These are phyloP conservation scores for Paraplagusia blochii DNA, from an alignment of 2,113 vertebrate genomes.

Conservation along the genomic window DNA sequence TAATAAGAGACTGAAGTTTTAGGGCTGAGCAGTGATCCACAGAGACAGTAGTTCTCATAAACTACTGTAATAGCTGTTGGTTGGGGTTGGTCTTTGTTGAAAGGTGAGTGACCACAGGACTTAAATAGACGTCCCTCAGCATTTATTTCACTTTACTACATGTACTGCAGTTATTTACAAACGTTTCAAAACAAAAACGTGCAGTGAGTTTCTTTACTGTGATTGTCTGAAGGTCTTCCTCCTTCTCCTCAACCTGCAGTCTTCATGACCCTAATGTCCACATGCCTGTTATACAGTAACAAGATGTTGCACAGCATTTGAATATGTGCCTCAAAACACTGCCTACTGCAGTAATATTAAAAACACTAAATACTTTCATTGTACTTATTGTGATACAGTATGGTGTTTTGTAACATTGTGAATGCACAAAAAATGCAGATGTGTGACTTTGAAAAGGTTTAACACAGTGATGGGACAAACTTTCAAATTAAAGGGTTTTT, in stretches of 20 bases:
- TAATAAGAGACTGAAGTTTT: too few relatives aligned
- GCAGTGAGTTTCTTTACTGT: slow-evolving; percentile 38
- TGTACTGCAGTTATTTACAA: slow-evolving; percentile 39
- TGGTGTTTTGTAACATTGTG: slow-evolving; percentile 55
- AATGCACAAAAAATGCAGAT: slow-evolving; percentile 49
- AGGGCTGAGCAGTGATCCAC: too few relatives aligned
- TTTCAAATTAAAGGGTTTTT: slow-evolving; percentile 13
- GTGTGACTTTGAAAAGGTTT: slow-evolving; percentile 29
- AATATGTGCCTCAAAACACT: slow-evolving; percentile 70
- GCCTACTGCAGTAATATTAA: slow-evolving; percentile 53
- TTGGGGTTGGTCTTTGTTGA: slow-evolving; percentile 48
- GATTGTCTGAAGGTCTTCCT: slow-evolving; percentile 48
- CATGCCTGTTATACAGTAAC: slow-evolving; percentile 50
- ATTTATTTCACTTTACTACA: slow-evolving; percentile 40
- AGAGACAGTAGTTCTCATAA: too few relatives aligned
- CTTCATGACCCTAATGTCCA: slow-evolving; percentile 64
- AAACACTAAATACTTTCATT: slow-evolving; percentile 45
- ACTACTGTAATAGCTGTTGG: slow-evolving; percentile 10
- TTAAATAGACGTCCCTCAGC: slow-evolving; percentile 23
- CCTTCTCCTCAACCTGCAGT: slow-evolving; percentile 53
- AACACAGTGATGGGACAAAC: slow-evolving; percentile 20
- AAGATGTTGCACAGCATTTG: slow-evolving; percentile 71
- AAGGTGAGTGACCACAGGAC: slow-evolving; percentile 31
- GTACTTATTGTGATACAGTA: slow-evolving; percentile 40
- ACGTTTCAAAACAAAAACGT: slow-evolving; percentile 26